phyloP scores from a whole-genome alignment of 2,797 vertebrate species.

The Rhadinocentrus ornatus region DNA sequence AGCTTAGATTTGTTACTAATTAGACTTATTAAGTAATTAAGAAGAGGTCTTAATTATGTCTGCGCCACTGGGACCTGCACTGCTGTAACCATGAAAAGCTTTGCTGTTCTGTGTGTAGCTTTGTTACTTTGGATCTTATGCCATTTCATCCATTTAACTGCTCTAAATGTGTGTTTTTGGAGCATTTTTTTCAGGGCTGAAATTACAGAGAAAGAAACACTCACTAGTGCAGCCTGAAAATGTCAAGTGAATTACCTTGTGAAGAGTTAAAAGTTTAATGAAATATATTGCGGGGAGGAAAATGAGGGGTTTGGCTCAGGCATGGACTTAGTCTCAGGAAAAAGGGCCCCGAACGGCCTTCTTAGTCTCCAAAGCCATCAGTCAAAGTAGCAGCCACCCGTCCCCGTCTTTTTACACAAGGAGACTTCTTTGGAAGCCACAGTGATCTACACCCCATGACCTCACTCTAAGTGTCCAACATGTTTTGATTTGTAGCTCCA shows the following conservation, averaged over 20 bases:
- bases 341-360: conserved; percentile 62
- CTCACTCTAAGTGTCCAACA: conserved; percentile 73
- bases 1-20: conserved; percentile 80
- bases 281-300: conserved; percentile 75
- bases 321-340: conserved; percentile 68
- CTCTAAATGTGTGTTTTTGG: conserved; percentile 37
- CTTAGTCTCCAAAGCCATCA: conserved; percentile 68
- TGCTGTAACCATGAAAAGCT: conserved; percentile 74
- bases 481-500: conserved; percentile 79
- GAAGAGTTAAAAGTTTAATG: conserved; percentile 82
- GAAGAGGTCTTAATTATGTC: conserved; percentile 85
- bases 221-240: conserved; percentile 66
- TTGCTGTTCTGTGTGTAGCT: conserved; percentile 49
- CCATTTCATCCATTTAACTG: conserved; percentile 54
- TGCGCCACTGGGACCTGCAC: conserved; percentile 77
- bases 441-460: conserved; percentile 76
- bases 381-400: conserved; percentile 71
- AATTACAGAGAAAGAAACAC: conserved; percentile 64
- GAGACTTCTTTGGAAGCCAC: conserved; percentile 70
- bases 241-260: conserved; percentile 79
- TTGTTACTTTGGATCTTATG: conserved; percentile 56
- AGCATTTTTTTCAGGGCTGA: conserved; percentile 42
- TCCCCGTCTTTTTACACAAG: conserved; percentile 72
- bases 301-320: conserved; percentile 79
- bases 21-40: conserved; percentile 86